Evolutionary conservation across 2,888 invertebrate species (phyloP).

Genomic region (Acholoe squamosa): DNA sequence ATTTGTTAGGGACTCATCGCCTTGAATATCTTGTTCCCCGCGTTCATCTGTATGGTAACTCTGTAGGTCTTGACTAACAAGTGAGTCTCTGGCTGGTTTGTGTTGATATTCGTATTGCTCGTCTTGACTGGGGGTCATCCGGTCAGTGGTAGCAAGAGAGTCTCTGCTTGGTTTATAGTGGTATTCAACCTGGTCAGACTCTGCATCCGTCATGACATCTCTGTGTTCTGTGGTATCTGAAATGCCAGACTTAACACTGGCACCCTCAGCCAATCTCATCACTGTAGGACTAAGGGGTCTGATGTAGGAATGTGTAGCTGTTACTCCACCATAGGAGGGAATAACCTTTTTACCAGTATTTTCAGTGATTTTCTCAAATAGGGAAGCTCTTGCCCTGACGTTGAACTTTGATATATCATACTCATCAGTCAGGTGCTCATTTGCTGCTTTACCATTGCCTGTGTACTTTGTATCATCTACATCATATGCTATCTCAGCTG

Average conservation of each 20-base stretch:
- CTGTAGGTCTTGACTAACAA: not conserved
- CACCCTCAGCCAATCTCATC: not conserved
- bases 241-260: not conserved
- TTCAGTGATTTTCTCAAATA: constrained; percentile 41
- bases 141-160: not conserved
- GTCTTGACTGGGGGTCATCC: not conserved
- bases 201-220: not conserved
- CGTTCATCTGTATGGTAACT: not conserved
- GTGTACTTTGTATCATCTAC: not conserved
- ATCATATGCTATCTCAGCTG: constrained; percentile 11
- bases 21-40: not conserved
- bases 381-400: constrained; percentile 30
- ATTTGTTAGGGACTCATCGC: not conserved
- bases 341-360: not conserved
- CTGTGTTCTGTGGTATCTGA: not conserved
- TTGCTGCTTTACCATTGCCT: not conserved
- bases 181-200: not conserved
- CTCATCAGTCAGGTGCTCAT: constrained; percentile 41
- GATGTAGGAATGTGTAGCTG: not conserved
- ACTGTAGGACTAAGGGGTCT: not conserved
- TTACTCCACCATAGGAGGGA: not conserved
- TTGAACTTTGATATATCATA: not conserved
- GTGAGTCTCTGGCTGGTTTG: not conserved
- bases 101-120: not conserved
- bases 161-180: not conserved